These are phyloP conservation scores for Papilio helenus DNA, from an alignment of 1,140 invertebrate species.

Conservation along the genomic window DNA sequence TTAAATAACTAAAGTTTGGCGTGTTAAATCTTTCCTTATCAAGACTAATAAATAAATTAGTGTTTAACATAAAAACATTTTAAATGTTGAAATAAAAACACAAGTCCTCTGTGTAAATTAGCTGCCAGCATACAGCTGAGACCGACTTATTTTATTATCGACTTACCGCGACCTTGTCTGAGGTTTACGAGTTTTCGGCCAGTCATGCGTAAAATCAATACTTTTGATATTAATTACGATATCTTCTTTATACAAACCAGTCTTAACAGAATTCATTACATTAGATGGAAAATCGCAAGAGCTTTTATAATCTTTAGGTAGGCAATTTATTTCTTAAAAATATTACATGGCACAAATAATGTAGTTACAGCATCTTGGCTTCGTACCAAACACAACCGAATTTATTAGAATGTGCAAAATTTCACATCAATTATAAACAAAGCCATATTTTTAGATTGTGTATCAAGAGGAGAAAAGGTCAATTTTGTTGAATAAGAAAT, in stretches of 20 bases:
- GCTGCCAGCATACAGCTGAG: neutral
- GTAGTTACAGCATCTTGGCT: constrained; percentile 12
- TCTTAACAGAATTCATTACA: neutral
- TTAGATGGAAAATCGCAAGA: neutral
- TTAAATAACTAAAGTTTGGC: neutral
- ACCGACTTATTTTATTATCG: neutral
- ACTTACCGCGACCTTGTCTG: constrained; percentile 1
- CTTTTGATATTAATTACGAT: neutral
- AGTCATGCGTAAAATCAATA: constrained; percentile 13
- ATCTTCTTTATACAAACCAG: neutral
- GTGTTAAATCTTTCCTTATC: neutral
- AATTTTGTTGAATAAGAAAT: neutral
- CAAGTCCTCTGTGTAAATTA: neutral
- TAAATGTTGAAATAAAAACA: neutral
- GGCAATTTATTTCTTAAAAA: neutral
- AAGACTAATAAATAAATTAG: neutral
- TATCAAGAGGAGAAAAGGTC: constrained; percentile 10
- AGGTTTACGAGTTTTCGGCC: constrained; percentile 6
- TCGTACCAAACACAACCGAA: neutral
- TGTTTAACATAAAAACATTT: neutral
- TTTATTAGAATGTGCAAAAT: constrained; percentile 15
- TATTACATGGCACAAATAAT: neutral
- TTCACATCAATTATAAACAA: constrained; percentile 1
- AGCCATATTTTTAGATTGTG: constrained; percentile 15
- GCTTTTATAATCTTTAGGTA: constrained; percentile 6